Evolutionary conservation across 2,113 vertebrate genomes (phyloP).

Genomic region (Dolichotis patagonum): DNA sequence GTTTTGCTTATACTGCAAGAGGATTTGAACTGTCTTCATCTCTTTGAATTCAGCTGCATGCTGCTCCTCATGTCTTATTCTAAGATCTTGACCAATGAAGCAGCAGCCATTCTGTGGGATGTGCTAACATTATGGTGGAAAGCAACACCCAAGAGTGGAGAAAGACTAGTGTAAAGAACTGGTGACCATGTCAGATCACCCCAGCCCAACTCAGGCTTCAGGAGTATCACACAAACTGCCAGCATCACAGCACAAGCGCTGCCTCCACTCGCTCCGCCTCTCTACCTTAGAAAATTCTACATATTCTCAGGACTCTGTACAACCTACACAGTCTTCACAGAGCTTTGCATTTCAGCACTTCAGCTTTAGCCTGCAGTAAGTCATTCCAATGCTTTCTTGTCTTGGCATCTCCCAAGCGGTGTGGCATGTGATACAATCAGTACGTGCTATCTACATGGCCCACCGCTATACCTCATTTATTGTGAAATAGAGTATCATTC

Average conservation of each 20-base stretch:
- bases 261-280: neutral
- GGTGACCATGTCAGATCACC: no score
- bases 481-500: neutral
- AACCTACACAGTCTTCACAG: neutral
- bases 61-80: neutral
- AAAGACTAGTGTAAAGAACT: neutral
- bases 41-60: neutral
- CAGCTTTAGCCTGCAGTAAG: neutral
- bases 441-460: neutral
- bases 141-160: neutral
- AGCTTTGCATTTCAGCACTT: neutral
- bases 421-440: neutral
- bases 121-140: neutral
- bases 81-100: neutral
- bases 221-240: no score
- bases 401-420: neutral
- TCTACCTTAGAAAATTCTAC: neutral
- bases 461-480: neutral
- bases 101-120: neutral
- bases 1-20: neutral
- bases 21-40: neutral
- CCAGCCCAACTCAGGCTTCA: neutral
- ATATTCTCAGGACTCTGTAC: neutral
- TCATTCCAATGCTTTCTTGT: neutral
- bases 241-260: neutral